phyloP scores from a whole-genome alignment of 2,797 vertebrate species.

The Sebastes matsubarae region DNA sequence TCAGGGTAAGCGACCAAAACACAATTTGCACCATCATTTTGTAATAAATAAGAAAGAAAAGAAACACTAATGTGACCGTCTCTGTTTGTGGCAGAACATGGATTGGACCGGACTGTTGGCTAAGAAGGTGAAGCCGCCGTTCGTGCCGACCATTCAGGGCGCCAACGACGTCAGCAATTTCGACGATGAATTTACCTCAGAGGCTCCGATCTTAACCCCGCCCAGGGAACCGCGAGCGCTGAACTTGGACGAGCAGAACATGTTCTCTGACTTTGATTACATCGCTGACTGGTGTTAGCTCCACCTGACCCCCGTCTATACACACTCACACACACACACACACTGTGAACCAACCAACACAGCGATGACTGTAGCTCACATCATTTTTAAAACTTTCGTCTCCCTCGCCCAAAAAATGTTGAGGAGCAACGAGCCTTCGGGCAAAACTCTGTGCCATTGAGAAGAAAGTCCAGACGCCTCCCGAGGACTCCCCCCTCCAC shows the following conservation, averaged over 20 bases:
- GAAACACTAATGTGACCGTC: not conserved
- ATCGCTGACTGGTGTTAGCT: conserved; percentile 99
- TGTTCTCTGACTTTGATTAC: conserved; percentile 98
- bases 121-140: conserved; percentile 96
- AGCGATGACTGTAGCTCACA: conserved; percentile 82
- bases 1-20: conserved; percentile 86
- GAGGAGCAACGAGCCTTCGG: conserved; percentile 61
- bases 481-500: conserved; percentile 5
- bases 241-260: conserved; percentile 90
- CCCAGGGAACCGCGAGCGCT: conserved; percentile 95
- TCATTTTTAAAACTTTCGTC: conserved; percentile 25
- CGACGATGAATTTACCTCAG: conserved; percentile 99
- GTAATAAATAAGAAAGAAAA: not conserved
- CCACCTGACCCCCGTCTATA: not conserved
- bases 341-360: conserved; percentile 79
- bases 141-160: conserved; percentile 93
- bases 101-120: conserved; percentile 94
- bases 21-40: not conserved
- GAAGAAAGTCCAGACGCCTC: conserved; percentile 67
- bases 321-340: conserved; percentile 34
- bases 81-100: conserved; percentile 82
- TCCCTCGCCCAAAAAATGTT: conserved; percentile 28
- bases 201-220: conserved; percentile 96
- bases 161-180: conserved; percentile 98
- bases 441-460: conserved; percentile 86